Evolutionary conservation across 2,888 invertebrate genomes (phyloP), one percentile per base, ranked within the genome.

Genomic region (Thelaira solivaga): DNA sequence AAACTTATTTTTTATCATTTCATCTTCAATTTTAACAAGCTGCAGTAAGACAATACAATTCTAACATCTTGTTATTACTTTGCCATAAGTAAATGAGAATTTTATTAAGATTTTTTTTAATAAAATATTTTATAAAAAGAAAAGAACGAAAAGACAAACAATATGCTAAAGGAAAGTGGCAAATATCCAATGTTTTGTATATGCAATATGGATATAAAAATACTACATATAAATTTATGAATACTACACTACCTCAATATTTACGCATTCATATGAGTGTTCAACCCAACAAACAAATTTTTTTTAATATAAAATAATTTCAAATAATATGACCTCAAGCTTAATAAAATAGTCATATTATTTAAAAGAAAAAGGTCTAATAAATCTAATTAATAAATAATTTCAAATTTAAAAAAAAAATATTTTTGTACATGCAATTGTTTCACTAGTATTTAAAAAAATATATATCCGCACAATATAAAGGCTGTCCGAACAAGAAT

Each of bases 31-130:
- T 26, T 43, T 43, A 73, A 64, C 47, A 64, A 67, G 22, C 36
- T 51, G 41, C 68, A 62, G 55, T 53, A 68, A 47, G 45, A 62
- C 67, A 73, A 68, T 73, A 8, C 62, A 59, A 45, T 74, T 65
- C 8, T 39, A 73, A 57, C 59, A 69, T 43, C 26, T 74, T 73
- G 64, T 61, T 64, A 73, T 77, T 77, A 69, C 41, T 77, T 51
- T 64, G 36, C 62, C 77, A 64, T 51, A 64, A 74, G 73, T 53
- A 77, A 77, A 73, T 74, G 45, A 74, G 45, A 69, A 74, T 41
- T 74, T 78, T 78, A 78, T 74, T 77, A 73, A 73, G 64, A 62
- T 13, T 26, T 64, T 22, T 45, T 59, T 73, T 65, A 68, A 68
- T 69, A 69, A 78, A 69, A 59, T 24, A 64, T 29, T 31, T 26